These are phyloP conservation scores for Acrocephalus arundinaceus DNA, from an alignment of 2,113 vertebrate genomes.

Conservation along the genomic window DNA sequence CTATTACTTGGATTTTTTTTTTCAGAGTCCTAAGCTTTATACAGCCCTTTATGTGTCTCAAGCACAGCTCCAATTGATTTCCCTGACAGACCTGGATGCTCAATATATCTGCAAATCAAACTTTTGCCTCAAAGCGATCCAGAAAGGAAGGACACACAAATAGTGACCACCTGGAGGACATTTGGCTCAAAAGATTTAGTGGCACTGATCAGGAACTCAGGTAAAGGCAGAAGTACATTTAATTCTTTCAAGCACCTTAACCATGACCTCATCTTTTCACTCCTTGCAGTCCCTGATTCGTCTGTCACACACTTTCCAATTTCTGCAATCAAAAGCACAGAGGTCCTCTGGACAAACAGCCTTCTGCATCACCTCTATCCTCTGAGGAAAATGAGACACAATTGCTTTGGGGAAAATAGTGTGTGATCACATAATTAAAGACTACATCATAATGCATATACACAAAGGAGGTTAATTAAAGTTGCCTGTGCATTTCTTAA, in stretches of 20 bases:
- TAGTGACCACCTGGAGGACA: not conserved
- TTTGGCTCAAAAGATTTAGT: not conserved
- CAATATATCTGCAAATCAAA: not conserved
- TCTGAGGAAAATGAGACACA: conserved; percentile 28
- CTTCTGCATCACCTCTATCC: conserved; percentile 7
- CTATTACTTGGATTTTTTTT: not conserved
- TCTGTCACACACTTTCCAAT: not conserved
- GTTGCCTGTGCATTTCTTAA: conserved; percentile 56
- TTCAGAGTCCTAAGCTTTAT: not conserved
- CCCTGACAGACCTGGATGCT: not conserved
- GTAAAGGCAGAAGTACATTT: not conserved
- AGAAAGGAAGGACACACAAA: not conserved
- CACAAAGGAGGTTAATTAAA: conserved; percentile 65
- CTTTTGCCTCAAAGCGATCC: not conserved
- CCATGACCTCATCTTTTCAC: not conserved
- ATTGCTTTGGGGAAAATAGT: conserved; percentile 30
- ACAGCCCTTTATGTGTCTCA: not conserved
- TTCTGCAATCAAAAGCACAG: not conserved
- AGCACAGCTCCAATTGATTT: not conserved
- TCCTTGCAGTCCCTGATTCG: not conserved
- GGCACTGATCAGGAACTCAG: not conserved
- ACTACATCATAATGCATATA: conserved; percentile 45
- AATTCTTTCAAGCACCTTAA: not conserved
- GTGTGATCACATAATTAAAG: conserved; percentile 63
- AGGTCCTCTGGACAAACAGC: conserved; percentile 16